Percentiles rank a stretch among this genome's conserved stretches.
These are phyloP conservation scores for Neosilurus mollespiculum DNA, from an alignment of 2,797 vertebrate genomes.

Conservation along the genomic window DNA sequence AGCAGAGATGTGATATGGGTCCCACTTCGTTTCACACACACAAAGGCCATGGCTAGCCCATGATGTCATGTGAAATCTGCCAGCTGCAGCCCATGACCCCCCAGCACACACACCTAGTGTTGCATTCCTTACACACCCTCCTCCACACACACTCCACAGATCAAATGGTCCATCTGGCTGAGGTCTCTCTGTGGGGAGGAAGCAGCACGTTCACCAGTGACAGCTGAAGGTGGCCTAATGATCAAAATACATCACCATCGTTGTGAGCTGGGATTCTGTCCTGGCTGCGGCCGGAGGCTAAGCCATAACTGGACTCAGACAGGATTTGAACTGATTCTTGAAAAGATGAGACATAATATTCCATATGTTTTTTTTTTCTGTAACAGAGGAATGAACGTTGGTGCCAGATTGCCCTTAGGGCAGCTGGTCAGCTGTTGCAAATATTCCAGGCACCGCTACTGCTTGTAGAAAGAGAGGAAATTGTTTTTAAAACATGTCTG, in stretches of 20 bases:
- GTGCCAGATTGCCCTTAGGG: slow-evolving; percentile 46
- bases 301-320: slow-evolving; percentile 21
- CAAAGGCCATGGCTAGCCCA: slow-evolving; percentile 54
- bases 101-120: slow-evolving; percentile 43
- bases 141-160: slow-evolving; percentile 52
- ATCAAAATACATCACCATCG: slow-evolving; percentile 33
- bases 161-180: slow-evolving; percentile 61
- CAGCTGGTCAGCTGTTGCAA: slow-evolving; percentile 48
- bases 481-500: slow-evolving; percentile 51
- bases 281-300: background rate
- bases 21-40: slow-evolving; percentile 46
- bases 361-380: slow-evolving; percentile 38
- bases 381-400: slow-evolving; percentile 23
- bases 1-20: slow-evolving; percentile 40
- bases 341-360: slow-evolving; percentile 51
- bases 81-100: slow-evolving; percentile 58
- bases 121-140: slow-evolving; percentile 54
- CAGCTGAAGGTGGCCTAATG: slow-evolving; percentile 58
- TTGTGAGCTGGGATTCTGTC: slow-evolving; percentile 23
- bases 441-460: slow-evolving; percentile 42
- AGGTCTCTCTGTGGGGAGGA: slow-evolving; percentile 57
- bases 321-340: slow-evolving; percentile 21
- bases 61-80: slow-evolving; percentile 67
- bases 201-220: slow-evolving; percentile 56
- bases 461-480: slow-evolving; percentile 50